phyloP scores from a whole-genome alignment of 2,113 vertebrate genomes.

The Pica pica region DNA sequence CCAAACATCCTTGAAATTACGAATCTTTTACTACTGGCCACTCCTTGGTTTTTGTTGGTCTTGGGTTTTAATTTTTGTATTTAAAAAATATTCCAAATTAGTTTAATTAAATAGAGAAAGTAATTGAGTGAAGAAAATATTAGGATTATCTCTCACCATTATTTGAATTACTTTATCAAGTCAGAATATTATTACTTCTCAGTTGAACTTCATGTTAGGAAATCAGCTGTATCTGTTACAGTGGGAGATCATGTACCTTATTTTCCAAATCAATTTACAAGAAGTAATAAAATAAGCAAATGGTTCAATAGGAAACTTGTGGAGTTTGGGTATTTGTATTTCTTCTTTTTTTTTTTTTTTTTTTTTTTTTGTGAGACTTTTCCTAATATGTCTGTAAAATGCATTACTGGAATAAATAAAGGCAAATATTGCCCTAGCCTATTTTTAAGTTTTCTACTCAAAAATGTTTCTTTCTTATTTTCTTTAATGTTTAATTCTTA shows the following conservation, averaged over 20 bases:
- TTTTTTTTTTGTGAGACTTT: neutral
- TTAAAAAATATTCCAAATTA: neutral
- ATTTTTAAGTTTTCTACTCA: neutral
- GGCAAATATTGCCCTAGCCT: neutral
- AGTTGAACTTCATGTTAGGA: neutral
- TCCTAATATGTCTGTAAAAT: neutral
- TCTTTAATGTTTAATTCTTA: neutral
- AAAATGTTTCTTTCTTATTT: neutral
- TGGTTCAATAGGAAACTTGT: neutral
- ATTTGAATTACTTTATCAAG: constrained; percentile 1
- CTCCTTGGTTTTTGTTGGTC: neutral
- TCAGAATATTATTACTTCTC: neutral
- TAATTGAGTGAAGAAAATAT: neutral
- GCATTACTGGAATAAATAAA: neutral
- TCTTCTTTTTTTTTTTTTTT: neutral
- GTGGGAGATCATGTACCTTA: neutral
- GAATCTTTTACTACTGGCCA: neutral
- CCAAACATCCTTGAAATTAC: neutral
- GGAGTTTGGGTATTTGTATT: neutral
- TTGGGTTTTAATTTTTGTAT: neutral
- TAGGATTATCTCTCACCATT: neutral
- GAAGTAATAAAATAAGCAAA: neutral
- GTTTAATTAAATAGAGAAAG: constrained; percentile 23
- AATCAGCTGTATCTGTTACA: neutral
- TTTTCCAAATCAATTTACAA: neutral